Base-by-base conservation (phyloP, 2,888 invertebrate genomes). In the Melinopterus prodromus region DNA sequence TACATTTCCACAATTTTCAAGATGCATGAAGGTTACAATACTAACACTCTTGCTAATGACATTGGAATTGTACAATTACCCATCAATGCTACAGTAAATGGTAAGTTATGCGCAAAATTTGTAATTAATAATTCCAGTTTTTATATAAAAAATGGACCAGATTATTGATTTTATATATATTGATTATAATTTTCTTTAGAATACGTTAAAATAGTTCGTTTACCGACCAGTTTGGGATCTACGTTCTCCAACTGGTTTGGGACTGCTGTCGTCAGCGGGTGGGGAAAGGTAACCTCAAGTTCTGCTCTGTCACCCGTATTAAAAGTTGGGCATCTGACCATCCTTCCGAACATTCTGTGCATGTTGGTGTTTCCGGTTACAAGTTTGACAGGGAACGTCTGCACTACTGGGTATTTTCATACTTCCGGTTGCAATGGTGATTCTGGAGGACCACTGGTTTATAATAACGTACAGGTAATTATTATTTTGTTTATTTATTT, bases 21-120 rank as follows among this genome's bases (percentile, higher is more conserved):
- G 36, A 78, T 80, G 37, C 84, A 84, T 78, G 79, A 81, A 71
- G 78, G 80, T 6, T 84, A 77, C 72, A 71, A 83, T 82, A 35
- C 86, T 0, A 53, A 81, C 1, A 86, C 85, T n/a, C 83, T 89
- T n/a, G 79, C 81, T 9, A 89, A 91, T 82, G 91, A 91, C 80
- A 88, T 91, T 77, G 90, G 90, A 14, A 16, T 77, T 5, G 69
- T 79, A 15, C 70, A 79, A 69, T 69, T 79, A 12, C 71, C 79
- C 9, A 70, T 53, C 69, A 72, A 76, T 71, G 76, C 36, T n/a
- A 79, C 72, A 14, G 36, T 71, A n/a, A 79, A 76, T 70, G 79
- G 79, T 71, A 16, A 69, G 53, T 16, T n/a, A 69, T 12, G 26
- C 3, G 26, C 26, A 26, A 26, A 3, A 26, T 26, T 2, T 26